These are phyloP conservation scores for Ctenicera cuprea DNA, from an alignment of 2,888 invertebrate species.

Conservation along the genomic window DNA sequence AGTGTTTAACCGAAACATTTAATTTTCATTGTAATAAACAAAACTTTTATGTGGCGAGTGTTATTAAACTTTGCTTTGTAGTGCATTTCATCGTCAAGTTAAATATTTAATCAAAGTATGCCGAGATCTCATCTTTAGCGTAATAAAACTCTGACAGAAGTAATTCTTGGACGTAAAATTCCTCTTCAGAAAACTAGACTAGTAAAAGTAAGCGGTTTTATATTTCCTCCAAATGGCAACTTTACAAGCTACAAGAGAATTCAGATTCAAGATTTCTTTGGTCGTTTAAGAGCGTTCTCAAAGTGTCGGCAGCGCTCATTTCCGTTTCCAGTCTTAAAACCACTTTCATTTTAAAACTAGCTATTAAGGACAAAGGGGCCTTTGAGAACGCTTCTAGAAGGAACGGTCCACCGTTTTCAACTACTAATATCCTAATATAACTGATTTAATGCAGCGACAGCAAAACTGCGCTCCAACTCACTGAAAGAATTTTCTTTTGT, in stretches of 20 bases:
- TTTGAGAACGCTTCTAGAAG: constrained; percentile 19
- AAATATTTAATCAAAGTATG: too few species aligned
- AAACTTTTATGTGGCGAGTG: too few species aligned
- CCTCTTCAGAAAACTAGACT: constrained; percentile 8
- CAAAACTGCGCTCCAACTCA: background rate
- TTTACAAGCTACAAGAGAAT: constrained; percentile 14
- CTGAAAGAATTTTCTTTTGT: constrained; percentile 29
- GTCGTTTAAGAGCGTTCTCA: constrained; percentile 3
- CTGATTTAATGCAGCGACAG: constrained; percentile 35
- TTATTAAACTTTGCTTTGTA: too few species aligned
- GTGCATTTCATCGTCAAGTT: too few species aligned
- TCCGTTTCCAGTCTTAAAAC: constrained; percentile 31
- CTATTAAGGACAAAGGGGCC: constrained; percentile 15
- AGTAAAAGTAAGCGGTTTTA: constrained; percentile 18
- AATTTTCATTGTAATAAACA: too few species aligned
- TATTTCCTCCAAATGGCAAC: constrained; percentile 20
- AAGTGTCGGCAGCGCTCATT: constrained; percentile 12
- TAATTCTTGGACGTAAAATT: constrained; percentile 11
- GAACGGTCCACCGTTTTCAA: constrained; percentile 3
- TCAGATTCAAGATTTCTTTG: constrained; percentile 18
- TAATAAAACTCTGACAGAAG: constrained; percentile 1
- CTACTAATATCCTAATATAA: constrained; percentile 32
- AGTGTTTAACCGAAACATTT: too few species aligned
- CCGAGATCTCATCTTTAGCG: background rate
- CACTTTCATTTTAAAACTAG: constrained; percentile 23